Conservation (phyloP, 2,888 invertebrate species). For the Agriopis leucophaearia region DNA sequence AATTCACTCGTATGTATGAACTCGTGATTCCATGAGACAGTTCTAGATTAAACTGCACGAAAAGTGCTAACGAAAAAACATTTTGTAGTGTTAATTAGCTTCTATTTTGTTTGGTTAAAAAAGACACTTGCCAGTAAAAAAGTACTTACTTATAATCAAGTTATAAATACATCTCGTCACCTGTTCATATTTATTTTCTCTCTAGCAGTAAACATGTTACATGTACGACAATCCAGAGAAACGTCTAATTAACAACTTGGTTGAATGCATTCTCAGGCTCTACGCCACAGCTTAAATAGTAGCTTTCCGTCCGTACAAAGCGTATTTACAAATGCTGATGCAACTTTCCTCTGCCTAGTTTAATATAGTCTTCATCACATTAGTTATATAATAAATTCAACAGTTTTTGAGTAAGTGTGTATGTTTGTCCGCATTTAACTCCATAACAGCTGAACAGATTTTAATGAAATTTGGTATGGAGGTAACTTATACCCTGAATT, state of each 20-base stretch:
- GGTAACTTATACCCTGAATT: too few species aligned
- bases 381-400: too few species aligned
- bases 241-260: conserved; percentile 23
- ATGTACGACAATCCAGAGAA: conserved; percentile 2
- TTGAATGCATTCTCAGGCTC: conserved; percentile 23
- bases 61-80: too few species aligned
- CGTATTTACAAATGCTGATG: conserved; percentile 17
- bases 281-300: conserved; percentile 1
- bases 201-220: background rate
- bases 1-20: too few species aligned
- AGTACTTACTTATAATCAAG: background rate
- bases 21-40: too few species aligned
- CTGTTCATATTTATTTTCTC: background rate
- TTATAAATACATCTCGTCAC: background rate
- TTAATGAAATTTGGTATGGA: too few species aligned
- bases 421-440: too few species aligned
- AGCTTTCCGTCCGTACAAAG: background rate
- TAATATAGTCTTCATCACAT: background rate
- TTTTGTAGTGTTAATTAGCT: too few species aligned
- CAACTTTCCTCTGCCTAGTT: background rate
- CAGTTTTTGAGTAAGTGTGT: too few species aligned
- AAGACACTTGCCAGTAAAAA: background rate
- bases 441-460: too few species aligned
- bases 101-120: too few species aligned
- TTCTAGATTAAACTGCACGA: too few species aligned